Percentiles rank a stretch among this genome's conserved stretches.
Conservation (phyloP, 2,888 invertebrate species). For the Ophion costatus region DNA sequence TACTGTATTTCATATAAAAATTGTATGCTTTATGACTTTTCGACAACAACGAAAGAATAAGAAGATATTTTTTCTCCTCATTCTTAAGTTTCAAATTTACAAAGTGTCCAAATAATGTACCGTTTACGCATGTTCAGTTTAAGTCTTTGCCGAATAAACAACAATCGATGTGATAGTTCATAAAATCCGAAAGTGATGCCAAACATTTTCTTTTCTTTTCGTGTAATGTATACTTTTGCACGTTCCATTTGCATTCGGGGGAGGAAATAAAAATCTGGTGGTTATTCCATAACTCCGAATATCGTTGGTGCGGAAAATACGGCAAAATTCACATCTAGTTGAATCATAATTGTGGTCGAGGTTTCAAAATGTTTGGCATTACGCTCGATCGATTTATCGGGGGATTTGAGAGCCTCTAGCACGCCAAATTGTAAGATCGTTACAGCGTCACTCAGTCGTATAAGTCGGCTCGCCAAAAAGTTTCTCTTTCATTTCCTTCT, state of each 20-base stretch:
- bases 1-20: too few species aligned
- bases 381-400: constrained; percentile 75
- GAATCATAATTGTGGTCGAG: constrained; percentile 50
- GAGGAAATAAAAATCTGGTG: constrained; percentile 18
- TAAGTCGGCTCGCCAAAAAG: constrained; percentile 77
- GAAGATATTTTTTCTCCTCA: too few species aligned
- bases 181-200: too few species aligned
- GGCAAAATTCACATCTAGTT: constrained; percentile 22
- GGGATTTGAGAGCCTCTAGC: constrained; percentile 72
- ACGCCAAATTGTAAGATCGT: constrained; percentile 72
- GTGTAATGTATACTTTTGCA: neutral
- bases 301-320: constrained; percentile 28
- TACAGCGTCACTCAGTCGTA: constrained; percentile 76
- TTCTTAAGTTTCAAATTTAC: too few species aligned
- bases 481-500: constrained; percentile 64
- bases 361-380: constrained; percentile 63
- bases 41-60: too few species aligned
- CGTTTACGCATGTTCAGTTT: too few species aligned
- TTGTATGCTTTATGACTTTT: too few species aligned
- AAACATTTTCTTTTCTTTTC: too few species aligned
- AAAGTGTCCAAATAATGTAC: too few species aligned
- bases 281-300: constrained; percentile 7
- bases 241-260: neutral
- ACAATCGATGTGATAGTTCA: too few species aligned
- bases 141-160: too few species aligned